Evolutionary conservation across 2,113 vertebrate genomes (phyloP).

Genomic region (Saccopteryx leptura): DNA sequence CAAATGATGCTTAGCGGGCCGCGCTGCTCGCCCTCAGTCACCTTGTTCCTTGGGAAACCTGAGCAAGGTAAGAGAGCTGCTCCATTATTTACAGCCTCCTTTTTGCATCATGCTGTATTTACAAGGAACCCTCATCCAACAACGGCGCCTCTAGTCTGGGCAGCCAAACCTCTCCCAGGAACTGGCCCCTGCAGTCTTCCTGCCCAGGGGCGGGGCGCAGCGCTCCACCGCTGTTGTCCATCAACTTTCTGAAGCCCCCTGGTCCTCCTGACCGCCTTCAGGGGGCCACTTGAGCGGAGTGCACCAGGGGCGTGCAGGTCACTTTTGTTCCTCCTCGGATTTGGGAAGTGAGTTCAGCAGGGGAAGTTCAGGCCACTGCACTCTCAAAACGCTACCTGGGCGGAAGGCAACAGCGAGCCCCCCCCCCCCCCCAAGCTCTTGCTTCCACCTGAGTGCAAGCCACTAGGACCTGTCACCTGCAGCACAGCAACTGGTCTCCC

Average conservation of each 20-base stretch:
- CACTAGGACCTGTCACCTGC: neutral
- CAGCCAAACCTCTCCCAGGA: neutral
- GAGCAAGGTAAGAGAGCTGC: constrained; percentile 52
- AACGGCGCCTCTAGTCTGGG: rapidly evolving
- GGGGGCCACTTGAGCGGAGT: no score
- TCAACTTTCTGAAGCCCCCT: neutral
- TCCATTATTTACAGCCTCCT: constrained; percentile 71
- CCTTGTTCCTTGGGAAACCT: constrained; percentile 59
- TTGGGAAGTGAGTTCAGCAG: neutral
- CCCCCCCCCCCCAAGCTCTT: rapidly evolving
- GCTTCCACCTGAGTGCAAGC: neutral
- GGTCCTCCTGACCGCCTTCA: neutral
- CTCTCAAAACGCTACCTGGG: neutral
- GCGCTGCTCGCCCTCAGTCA: neutral
- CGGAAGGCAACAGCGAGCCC: neutral
- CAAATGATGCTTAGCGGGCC: neutral
- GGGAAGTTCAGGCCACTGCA: neutral
- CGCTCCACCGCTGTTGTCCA: neutral
- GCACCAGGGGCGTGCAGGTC: neutral
- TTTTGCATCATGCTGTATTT: neutral
- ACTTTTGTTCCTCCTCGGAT: neutral
- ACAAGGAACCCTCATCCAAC: neutral
- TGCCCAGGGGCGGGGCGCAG: neutral
- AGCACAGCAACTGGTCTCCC: neutral
- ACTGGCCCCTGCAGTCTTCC: neutral